Percentiles rank a stretch among this genome's conserved stretches.
Evolutionary conservation across 2,888 invertebrate genomes (phyloP).

Genomic region (Heliconius erato): DNA sequence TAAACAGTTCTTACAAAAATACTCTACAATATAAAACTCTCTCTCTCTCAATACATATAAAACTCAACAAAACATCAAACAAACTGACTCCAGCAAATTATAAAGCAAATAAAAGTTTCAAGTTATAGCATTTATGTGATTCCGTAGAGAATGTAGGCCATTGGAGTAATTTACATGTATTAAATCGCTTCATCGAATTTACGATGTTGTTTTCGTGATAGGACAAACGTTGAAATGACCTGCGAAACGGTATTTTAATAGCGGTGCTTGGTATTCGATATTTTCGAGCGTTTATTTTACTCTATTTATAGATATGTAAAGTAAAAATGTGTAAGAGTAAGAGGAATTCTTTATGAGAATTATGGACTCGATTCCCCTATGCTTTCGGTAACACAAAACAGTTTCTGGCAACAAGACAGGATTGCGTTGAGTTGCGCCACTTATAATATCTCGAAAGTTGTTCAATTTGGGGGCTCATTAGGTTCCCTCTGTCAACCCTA

Average conservation of each 20-base stretch:
- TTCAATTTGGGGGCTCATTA: background rate
- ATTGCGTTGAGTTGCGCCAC: background rate
- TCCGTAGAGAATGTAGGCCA: conserved; percentile 20
- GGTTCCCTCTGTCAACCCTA: too few species aligned
- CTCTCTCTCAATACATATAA: too few species aligned
- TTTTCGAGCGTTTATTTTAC: background rate
- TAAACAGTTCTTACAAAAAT: background rate
- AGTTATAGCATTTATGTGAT: background rate
- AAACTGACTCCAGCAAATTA: background rate
- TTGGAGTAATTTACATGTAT: conserved; percentile 24
- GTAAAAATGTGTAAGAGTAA: background rate
- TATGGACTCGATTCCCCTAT: too few species aligned
- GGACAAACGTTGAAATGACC: conserved; percentile 23
- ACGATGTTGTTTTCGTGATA: conserved; percentile 52
- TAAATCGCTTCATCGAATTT: conserved; percentile 47
- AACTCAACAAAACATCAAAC: background rate
- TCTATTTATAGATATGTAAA: background rate
- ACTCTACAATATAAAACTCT: too few species aligned
- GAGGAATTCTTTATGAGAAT: background rate
- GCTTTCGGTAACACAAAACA: too few species aligned
- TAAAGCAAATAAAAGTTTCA: background rate
- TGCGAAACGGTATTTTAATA: conserved; percentile 13
- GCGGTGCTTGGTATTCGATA: background rate
- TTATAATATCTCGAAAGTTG: background rate
- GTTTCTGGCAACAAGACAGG: too few species aligned